These are phyloP conservation scores for Chrosomus eos DNA, from an alignment of 2,797 vertebrate species.

Conservation along the genomic window DNA sequence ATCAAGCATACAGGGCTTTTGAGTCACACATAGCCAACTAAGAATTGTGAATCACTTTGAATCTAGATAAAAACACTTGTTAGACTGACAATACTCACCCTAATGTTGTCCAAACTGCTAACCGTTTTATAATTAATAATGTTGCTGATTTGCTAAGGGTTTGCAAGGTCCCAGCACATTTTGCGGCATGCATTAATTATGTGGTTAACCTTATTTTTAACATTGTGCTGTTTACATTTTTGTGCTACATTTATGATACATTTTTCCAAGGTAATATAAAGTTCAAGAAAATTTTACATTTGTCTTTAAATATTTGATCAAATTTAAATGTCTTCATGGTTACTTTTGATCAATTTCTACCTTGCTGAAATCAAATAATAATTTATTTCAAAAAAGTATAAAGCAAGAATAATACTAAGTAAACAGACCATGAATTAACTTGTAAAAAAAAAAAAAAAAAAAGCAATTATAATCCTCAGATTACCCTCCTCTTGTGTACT, in stretches of 20 bases:
- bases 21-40: neutral
- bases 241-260: too few species aligned
- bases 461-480: conserved; percentile 64
- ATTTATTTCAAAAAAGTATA: neutral
- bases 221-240: neutral
- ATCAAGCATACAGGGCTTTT: neutral
- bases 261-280: neutral
- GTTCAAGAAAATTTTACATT: neutral
- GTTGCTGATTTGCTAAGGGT: neutral
- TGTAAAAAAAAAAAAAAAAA: conserved; percentile 56
- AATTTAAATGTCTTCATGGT: neutral
- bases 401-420: conserved; percentile 27
- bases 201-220: neutral
- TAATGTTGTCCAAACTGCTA: neutral
- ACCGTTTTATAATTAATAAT: neutral
- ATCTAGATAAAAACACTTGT: conserved; percentile 1
- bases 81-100: neutral
- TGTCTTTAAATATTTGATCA: neutral
- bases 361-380: neutral
- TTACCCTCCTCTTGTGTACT: conserved; percentile 59
- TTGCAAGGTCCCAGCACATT: neutral
- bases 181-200: neutral
- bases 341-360: neutral
- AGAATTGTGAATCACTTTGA: neutral
- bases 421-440: conserved; percentile 61